Conservation (phyloP, 2,113 vertebrate genomes). For the Tachysurus fulvidraco region DNA sequence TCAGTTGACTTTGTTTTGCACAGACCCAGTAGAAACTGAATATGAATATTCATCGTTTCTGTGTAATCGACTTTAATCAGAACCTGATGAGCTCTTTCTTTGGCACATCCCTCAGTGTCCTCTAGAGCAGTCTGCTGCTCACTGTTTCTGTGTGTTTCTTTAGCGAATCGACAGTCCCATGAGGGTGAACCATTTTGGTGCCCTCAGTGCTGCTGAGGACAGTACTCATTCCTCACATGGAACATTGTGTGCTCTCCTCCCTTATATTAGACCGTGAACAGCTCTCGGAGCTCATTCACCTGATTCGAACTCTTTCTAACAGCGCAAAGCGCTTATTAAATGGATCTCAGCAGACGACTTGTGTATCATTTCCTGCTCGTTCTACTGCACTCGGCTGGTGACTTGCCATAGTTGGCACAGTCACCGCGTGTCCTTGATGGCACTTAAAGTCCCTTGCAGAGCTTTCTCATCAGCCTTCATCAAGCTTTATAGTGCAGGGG, state of each 20-base stretch:
- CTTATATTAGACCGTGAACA: slow-evolving; percentile 12
- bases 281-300: slow-evolving; percentile 41
- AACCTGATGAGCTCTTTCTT: background rate
- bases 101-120: background rate
- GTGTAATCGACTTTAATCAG: background rate
- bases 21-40: background rate
- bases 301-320: slow-evolving; percentile 37
- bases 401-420: slow-evolving; percentile 29
- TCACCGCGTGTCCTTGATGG: slow-evolving; percentile 30
- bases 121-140: background rate
- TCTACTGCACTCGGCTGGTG: slow-evolving; percentile 35
- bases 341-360: slow-evolving; percentile 39
- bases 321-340: slow-evolving; percentile 46
- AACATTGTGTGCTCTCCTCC: slow-evolving; percentile 22
- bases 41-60: background rate
- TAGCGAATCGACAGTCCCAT: background rate
- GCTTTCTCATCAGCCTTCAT: slow-evolving; percentile 43
- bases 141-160: background rate
- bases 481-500: slow-evolving; percentile 41
- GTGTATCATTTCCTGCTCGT: slow-evolving; percentile 36
- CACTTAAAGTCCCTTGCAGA: slow-evolving; percentile 38
- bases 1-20: background rate
- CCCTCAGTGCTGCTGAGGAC: background rate
- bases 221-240: background rate
- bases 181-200: background rate